These are phyloP conservation scores for Apeira syringaria DNA, from an alignment of 2,888 invertebrate genomes.

Conservation along the genomic window DNA sequence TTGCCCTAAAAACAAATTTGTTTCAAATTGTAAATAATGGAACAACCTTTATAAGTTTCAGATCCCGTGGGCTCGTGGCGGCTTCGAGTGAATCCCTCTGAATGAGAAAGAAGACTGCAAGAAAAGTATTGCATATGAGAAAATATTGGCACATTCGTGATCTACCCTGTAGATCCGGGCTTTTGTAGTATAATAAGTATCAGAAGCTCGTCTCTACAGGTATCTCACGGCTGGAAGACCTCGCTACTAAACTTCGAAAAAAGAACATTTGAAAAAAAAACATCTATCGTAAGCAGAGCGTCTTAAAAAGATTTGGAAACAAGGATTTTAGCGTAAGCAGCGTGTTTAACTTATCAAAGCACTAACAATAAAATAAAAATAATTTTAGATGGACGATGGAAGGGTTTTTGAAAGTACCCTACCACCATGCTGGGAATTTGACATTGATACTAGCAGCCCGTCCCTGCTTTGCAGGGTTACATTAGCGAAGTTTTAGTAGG, in stretches of 20 bases:
- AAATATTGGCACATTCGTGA: constrained; percentile 94
- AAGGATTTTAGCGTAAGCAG: too few species aligned
- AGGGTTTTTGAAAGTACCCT: too few species aligned
- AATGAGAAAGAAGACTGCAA: constrained; percentile 34
- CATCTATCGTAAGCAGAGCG: too few species aligned
- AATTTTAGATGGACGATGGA: too few species aligned
- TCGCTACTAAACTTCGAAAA: constrained; percentile 80
- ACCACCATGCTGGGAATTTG: too few species aligned
- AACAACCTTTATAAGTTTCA: constrained; percentile 38
- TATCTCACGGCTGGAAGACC: constrained; percentile 98
- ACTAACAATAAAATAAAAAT: too few species aligned
- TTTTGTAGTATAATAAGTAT: constrained; percentile 96
- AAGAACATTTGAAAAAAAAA: constrained; percentile 7
- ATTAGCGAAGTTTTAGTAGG: too few species aligned
- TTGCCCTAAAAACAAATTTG: neutral
- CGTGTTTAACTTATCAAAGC: too few species aligned
- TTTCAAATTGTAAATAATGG: neutral
- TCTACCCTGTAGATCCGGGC: constrained; percentile 99
- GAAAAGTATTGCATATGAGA: constrained; percentile 39
- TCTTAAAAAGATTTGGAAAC: too few species aligned
- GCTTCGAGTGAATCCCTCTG: constrained; percentile 9
- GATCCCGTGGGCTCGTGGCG: constrained; percentile 15
- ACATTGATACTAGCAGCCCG: too few species aligned
- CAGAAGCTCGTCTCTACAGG: constrained; percentile 99
- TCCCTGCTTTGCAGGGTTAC: too few species aligned